These are phyloP conservation scores for Spea bombifrons DNA, from an alignment of 2,113 vertebrate genomes.

Conservation along the genomic window DNA sequence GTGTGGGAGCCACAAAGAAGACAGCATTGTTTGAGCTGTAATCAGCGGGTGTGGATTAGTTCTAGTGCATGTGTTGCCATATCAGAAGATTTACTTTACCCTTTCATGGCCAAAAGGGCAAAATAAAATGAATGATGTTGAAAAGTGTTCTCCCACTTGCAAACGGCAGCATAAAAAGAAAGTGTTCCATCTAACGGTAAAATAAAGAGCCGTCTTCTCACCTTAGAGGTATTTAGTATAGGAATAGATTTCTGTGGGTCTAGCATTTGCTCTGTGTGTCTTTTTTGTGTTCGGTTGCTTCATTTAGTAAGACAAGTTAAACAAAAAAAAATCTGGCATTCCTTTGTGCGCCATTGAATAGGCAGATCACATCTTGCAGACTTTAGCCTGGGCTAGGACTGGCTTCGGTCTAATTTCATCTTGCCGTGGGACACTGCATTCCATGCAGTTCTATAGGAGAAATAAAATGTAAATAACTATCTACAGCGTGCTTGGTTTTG, in stretches of 20 bases:
- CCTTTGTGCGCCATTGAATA: constrained; percentile 29
- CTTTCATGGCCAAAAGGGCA: not conserved
- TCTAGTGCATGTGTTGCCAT: not conserved
- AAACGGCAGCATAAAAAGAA: too few relatives aligned
- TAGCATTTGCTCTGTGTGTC: too few relatives aligned
- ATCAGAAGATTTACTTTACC: not conserved
- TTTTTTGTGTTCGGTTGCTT: not conserved
- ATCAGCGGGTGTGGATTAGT: constrained; percentile 28
- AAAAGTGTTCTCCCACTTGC: too few relatives aligned
- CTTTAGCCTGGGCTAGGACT: constrained; percentile 4
- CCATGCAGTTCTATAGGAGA: not conserved
- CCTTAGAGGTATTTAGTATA: too few relatives aligned
- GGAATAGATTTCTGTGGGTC: too few relatives aligned
- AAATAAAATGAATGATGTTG: too few relatives aligned
- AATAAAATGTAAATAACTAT: too few relatives aligned
- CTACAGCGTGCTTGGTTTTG: too few relatives aligned
- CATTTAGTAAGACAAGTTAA: too few relatives aligned
- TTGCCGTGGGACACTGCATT: not conserved
- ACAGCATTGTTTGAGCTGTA: constrained; percentile 17
- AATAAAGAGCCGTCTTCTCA: too few relatives aligned
- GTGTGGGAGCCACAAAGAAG: not conserved
- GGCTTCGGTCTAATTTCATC: not conserved
- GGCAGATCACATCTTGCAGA: constrained; percentile 21
- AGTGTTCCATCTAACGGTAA: too few relatives aligned
- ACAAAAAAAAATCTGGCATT: constrained; percentile 12